A percentile compares a stretch with the other conserved stretches of the same genome.
These are phyloP conservation scores for Corythaeola cristata DNA, from an alignment of 2,113 vertebrate genomes.

Conservation along the genomic window DNA sequence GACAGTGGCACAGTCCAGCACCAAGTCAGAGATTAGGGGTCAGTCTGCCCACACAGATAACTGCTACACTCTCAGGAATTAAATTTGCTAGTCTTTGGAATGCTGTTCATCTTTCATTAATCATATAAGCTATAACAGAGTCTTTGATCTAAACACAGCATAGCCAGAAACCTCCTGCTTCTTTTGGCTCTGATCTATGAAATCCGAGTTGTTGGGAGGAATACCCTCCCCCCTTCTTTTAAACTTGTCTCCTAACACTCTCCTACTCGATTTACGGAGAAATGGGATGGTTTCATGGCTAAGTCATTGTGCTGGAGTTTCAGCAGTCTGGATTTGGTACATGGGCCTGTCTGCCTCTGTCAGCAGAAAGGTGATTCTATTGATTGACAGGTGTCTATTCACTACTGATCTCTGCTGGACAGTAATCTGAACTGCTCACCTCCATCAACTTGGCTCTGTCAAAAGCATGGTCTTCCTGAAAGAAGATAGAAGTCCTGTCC, in stretches of 20 bases:
- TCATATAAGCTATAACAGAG: neutral
- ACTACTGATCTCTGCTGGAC: neutral
- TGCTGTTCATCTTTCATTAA: conserved; percentile 48
- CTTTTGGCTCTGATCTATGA: conserved; percentile 13
- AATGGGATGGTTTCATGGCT: neutral
- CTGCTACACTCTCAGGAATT: conserved; percentile 27
- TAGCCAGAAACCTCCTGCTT: conserved; percentile 2
- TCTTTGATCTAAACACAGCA: neutral
- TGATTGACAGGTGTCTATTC: neutral
- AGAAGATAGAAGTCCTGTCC: neutral
- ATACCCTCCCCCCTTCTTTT: neutral
- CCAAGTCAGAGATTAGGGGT: conserved; percentile 31
- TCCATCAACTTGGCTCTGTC: neutral
- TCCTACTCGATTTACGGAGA: neutral
- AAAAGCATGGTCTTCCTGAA: neutral
- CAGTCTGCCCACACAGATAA: conserved; percentile 36
- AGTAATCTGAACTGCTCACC: neutral
- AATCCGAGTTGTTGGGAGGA: conserved; percentile 1
- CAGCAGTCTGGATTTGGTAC: neutral
- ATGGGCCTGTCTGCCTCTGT: neutral
- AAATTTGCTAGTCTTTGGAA: conserved; percentile 61
- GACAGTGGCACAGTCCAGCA: neutral
- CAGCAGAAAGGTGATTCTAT: neutral
- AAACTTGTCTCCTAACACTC: neutral
- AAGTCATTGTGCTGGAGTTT: neutral